Evolutionary conservation across 2,113 vertebrate genomes (phyloP), one percentile per base, ranked within the genome.

Genomic region (Reinhardtius hippoglossoides): DNA sequence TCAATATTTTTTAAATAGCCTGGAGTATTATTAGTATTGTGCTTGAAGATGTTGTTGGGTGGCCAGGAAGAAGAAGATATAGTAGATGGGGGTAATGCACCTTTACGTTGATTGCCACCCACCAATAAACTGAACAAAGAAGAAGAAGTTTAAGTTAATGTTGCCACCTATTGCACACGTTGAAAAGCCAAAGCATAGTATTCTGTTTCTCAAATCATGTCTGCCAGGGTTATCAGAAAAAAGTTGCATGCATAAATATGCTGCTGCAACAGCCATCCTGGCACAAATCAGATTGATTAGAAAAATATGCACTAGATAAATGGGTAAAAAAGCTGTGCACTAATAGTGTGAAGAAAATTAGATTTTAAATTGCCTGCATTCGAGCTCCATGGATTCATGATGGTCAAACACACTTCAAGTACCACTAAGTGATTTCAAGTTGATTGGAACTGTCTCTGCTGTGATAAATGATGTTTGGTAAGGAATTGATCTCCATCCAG

Each of bases 331-430:
- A 66, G 44, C 60, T 66, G 48, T 69, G 2, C 65, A 58, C 78
- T 74, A 84, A 88, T 78, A 82, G 72, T 46, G 46, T 52, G 52
- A 59, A 76, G 75, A 81, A 84, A 88, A 92, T 89, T 21, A 71
- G 80, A 74, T 89, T 92, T 85, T 84, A 87, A 90, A 89, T 87
- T 85, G 84, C 58, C 60, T 74, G 77, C 62, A 44, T 67, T 56
- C 27, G 0, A 42, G 75, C 57, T 69, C 60, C 57, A 65, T 61
- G 63, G 46, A 86, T 78, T 73, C 81, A 71, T 57, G 48, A 61
- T 66, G 76, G 83, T 78, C 62, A 64, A 84, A 78, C 71, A 48
- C 68, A 37, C 74, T 61, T 83, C 64, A 68, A 80, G 78, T 81
- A 61, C 21, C 69, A 55, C 71, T 67, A 74, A 85, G 56, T 82